phyloP scores from a whole-genome alignment of 1,140 invertebrate species.

The Aethina tumida region DNA sequence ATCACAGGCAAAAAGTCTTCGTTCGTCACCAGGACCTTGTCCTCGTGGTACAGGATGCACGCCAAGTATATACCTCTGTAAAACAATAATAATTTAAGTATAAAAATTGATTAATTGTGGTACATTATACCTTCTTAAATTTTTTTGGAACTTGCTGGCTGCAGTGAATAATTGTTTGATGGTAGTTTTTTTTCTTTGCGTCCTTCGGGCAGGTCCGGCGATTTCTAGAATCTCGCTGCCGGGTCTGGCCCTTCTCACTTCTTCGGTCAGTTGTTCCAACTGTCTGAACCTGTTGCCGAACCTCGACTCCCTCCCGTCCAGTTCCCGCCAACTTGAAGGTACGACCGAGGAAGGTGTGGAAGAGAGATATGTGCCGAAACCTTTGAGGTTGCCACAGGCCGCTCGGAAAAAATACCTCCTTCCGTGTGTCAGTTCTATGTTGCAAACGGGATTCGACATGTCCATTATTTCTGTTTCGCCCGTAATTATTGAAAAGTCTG shows the following conservation, averaged over 20 bases:
- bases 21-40: conserved; percentile 89
- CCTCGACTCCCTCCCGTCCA: conserved; percentile 50
- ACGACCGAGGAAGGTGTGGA: conserved; percentile 72
- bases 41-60: conserved; percentile 86
- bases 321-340: conserved; percentile 84
- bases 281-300: conserved; percentile 59
- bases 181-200: conserved; percentile 76
- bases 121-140: conserved; percentile 61
- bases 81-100: conserved; percentile 10
- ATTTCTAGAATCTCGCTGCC: conserved; percentile 47
- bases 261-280: conserved; percentile 65
- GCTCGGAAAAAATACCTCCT: conserved; percentile 80
- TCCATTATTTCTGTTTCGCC: conserved; percentile 69
- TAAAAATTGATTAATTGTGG: neutral
- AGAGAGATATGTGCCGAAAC: conserved; percentile 67
- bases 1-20: conserved; percentile 94
- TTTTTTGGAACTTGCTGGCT: conserved; percentile 91
- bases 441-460: conserved; percentile 48
- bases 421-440: conserved; percentile 66
- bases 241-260: conserved; percentile 54
- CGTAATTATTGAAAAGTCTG: conserved; percentile 68
- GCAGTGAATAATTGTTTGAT: conserved; percentile 91
- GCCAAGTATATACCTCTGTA: conserved; percentile 84
- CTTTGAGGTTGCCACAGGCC: conserved; percentile 80
- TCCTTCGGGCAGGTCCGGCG: conserved; percentile 48